Base-by-base conservation (phyloP, 2,797 vertebrate species). In the Alcedo quadribrachys region DNA sequence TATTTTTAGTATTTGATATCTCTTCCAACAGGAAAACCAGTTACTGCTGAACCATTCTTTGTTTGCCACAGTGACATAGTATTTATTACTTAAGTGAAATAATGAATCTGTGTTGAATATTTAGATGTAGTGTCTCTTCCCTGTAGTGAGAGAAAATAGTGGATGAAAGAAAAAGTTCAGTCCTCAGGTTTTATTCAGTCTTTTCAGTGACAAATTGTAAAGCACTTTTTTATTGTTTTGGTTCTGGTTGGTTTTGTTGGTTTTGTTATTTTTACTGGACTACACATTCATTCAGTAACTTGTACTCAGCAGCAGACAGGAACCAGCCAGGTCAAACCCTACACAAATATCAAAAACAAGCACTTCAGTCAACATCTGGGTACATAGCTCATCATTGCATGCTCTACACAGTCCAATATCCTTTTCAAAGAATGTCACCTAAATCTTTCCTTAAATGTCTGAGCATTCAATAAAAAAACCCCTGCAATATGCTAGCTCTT, bases 181-280 rank as follows among this genome's bases (percentile, higher is more conserved):
- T 61, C 25, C n/a, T 81, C 66, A 40, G 20, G 21, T 60, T 81
- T 90, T 75, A 68, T 11, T 9, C 17, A 53, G 6, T 35, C 60
- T 87, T 84, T 93, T 73, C 54, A 90, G 62, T 55, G 62, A 75
- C 87, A 82, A 74, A 50, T 30, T 79, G 33, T 85, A 90, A 57
- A 76, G 28, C 51, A 42, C 32, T 58, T 90, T 90, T 90, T 83
- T 78, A 15, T 57, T 90, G 20, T 15, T n/a, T 91, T 83, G 77
- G 50, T 65, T 57, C 32, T 14, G 21, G 4, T 75, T 54, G 51
- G 3, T 37, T 88, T 76, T 30, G 21, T 91, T 89, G 80, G 27
- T 89, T 69, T 62, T 65, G 24, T 19, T 93, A 50, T 82, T 81
- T 84, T 73, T 81, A 45, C 88, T 83, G 65, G 55, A 53, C 82